Evolutionary conservation across 2,888 invertebrate species (phyloP).

Genomic region (Steinernema hermaphroditum): DNA sequence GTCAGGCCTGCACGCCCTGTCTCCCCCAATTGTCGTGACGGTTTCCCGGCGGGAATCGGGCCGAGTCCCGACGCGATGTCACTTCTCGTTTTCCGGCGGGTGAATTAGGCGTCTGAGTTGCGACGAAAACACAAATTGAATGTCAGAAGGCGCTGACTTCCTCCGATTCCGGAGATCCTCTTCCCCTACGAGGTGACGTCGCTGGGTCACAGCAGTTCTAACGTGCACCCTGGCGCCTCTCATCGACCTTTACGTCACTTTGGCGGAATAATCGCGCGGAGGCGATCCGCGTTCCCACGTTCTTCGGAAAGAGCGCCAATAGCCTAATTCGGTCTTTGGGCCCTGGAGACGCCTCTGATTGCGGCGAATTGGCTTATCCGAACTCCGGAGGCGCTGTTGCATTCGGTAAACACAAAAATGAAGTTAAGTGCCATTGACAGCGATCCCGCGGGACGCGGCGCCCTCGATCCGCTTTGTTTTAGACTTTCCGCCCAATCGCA

Average conservation of each 20-base stretch:
- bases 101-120: neutral
- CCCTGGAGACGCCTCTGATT: neutral
- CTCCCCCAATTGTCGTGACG: neutral
- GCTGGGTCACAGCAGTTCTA: too few species aligned
- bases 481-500: too few species aligned
- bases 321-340: neutral
- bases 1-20: neutral
- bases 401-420: constrained; percentile 14
- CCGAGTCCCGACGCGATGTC: neutral
- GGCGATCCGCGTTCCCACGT: constrained; percentile 9
- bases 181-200: neutral
- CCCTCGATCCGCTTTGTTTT: too few species aligned
- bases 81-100: constrained; percentile 12
- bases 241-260: constrained; percentile 15
- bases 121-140: too few species aligned
- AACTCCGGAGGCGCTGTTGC: neutral
- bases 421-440: neutral
- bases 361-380: neutral
- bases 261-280: constrained; percentile 28
- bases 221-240: too few species aligned
- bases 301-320: neutral
- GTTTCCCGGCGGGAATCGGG: too few species aligned
- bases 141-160: too few species aligned
- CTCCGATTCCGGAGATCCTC: too few species aligned
- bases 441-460: neutral